phyloP scores from a whole-genome alignment of 2,113 vertebrate species.

The Calonectris borealis region DNA sequence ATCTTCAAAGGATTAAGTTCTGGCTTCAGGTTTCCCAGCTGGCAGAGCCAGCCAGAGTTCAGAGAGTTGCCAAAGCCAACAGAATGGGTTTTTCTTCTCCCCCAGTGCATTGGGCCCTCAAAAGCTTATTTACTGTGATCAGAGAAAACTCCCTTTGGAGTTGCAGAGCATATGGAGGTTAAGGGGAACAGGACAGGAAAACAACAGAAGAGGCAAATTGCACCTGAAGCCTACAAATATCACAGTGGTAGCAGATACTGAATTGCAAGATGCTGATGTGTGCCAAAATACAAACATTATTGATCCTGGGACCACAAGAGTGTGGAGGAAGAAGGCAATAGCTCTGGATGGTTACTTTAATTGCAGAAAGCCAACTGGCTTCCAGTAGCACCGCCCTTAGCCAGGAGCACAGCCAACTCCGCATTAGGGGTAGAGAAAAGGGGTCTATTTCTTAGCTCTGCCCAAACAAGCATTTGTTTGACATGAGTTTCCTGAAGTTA shows the following conservation, averaged over 20 bases:
- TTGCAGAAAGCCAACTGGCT: not conserved
- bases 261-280: not conserved
- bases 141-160: not conserved
- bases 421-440: not conserved
- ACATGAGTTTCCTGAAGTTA: not conserved
- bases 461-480: not conserved
- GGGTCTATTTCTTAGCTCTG: not conserved
- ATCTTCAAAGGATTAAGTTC: conserved; percentile 11
- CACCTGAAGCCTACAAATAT: not conserved
- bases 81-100: not conserved
- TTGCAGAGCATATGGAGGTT: not conserved
- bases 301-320: not conserved
- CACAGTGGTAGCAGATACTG: not conserved
- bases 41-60: not conserved
- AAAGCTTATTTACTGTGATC: not conserved
- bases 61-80: not conserved
- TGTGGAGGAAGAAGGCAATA: not conserved
- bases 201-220: not conserved
- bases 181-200: not conserved
- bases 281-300: not conserved
- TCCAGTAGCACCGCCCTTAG: not conserved
- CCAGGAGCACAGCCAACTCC: not conserved
- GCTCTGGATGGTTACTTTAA: not conserved
- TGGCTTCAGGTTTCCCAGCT: conserved; percentile 31
- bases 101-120: not conserved